Conservation (phyloP, 2,888 invertebrate species). For the Nasonia oneida region DNA sequence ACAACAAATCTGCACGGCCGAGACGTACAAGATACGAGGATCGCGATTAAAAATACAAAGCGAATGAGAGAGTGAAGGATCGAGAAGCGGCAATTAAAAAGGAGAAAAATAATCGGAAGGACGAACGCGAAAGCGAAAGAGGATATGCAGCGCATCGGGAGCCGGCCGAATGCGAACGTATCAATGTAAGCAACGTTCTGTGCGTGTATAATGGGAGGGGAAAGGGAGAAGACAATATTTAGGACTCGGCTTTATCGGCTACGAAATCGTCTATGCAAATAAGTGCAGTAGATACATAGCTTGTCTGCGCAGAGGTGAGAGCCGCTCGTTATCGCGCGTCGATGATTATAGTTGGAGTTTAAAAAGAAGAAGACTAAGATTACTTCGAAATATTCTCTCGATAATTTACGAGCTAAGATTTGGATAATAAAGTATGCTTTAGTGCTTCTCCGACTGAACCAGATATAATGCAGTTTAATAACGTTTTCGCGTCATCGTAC, state of each 20-base stretch:
- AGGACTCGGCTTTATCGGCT: slow-evolving; percentile 36
- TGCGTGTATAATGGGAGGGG: background rate
- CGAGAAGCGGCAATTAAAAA: slow-evolving; percentile 5
- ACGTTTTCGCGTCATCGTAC: background rate
- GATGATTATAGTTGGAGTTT: slow-evolving; percentile 4
- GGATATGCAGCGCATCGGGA: background rate
- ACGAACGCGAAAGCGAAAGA: background rate
- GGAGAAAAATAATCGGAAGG: background rate
- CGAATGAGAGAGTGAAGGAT: background rate
- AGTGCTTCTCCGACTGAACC: no score
- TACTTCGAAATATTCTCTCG: background rate
- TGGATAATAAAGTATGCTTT: background rate
- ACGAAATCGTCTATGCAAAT: slow-evolving; percentile 19
- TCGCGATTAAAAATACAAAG: slow-evolving; percentile 6
- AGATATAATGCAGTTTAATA: background rate
- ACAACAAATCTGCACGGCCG: background rate
- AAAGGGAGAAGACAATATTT: slow-evolving; percentile 34
- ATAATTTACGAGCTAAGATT: background rate
- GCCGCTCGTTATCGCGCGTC: slow-evolving; percentile 28
- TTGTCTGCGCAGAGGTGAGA: background rate
- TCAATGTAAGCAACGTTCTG: background rate
- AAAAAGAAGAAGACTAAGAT: background rate
- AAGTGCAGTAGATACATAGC: background rate
- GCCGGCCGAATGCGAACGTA: background rate
- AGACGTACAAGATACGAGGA: background rate